A percentile compares a stretch with the other conserved stretches of the same genome.
Evolutionary conservation across 2,113 vertebrate species (phyloP).

Genomic region (Pachypanchax playfairii): DNA sequence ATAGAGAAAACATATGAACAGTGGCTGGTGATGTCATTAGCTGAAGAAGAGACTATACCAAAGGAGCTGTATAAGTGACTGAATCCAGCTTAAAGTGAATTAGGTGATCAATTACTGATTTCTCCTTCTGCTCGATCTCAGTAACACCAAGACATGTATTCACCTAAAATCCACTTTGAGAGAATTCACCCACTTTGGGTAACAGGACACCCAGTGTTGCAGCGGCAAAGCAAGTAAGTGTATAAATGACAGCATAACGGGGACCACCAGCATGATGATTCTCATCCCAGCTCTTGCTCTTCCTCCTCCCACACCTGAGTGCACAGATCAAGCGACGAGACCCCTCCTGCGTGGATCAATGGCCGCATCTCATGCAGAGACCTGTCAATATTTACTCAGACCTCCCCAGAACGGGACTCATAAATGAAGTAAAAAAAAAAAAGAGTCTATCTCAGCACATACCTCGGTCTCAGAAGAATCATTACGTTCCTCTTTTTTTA

Average conservation of each 20-base stretch:
- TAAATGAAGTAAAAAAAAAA: constrained; percentile 61
- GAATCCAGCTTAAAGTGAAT: constrained; percentile 48
- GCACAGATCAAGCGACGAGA: constrained; percentile 77
- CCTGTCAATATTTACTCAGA: constrained; percentile 79
- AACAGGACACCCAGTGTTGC: constrained; percentile 67
- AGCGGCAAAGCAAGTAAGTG: constrained; percentile 30
- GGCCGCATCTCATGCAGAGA: constrained; percentile 67
- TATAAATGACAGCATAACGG: constrained; percentile 40
- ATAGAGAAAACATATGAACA: constrained; percentile 34
- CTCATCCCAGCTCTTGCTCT: constrained; percentile 54
- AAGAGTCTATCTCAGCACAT: constrained; percentile 79
- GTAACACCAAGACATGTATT: constrained; percentile 38
- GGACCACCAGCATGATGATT: constrained; percentile 60
- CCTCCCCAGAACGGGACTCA: constrained; percentile 73
- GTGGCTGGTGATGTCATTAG: constrained; percentile 29
- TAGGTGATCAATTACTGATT: constrained; percentile 40
- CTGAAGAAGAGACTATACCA: constrained; percentile 5
- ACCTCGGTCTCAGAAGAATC: constrained; percentile 70
- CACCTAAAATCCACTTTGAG: constrained; percentile 55
- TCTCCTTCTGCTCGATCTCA: constrained; percentile 57
- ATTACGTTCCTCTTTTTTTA: constrained; percentile 72
- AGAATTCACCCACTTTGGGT: constrained; percentile 37
- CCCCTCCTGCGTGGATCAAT: constrained; percentile 67
- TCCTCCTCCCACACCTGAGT: constrained; percentile 72
- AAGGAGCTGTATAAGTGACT: constrained; percentile 24